Percentiles rank a stretch among this genome's conserved stretches.
phyloP scores from a whole-genome alignment of 2,797 vertebrate species.

The Cossypha niveicapilla region DNA sequence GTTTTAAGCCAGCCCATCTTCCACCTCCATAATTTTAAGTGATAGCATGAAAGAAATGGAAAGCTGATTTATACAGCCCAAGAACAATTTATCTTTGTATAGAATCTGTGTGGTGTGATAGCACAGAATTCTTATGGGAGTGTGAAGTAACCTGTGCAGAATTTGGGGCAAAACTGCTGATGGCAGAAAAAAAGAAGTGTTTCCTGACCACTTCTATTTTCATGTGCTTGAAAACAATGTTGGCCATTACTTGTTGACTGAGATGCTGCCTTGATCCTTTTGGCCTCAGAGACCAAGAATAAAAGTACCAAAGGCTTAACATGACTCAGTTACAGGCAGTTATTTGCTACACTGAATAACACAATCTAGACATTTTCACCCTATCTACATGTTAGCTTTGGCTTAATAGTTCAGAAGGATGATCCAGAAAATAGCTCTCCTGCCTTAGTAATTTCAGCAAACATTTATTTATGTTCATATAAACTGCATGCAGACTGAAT shows the following conservation, averaged over 20 bases:
- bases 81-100: neutral
- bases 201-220: neutral
- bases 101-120: neutral
- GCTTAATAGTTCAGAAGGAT: neutral
- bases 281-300: neutral
- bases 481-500: neutral
- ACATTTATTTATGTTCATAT: neutral
- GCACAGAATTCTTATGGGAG: neutral
- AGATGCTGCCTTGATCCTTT: neutral
- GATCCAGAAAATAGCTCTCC: constrained; percentile 9
- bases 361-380: neutral
- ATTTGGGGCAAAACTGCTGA: neutral
- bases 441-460: constrained; percentile 6
- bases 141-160: neutral
- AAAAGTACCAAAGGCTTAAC: neutral
- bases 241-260: neutral
- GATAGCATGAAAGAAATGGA: neutral
- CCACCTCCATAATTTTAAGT: neutral
- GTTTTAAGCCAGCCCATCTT: neutral
- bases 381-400: neutral
- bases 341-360: neutral
- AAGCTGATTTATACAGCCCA: neutral
- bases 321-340: neutral
- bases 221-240: neutral
- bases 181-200: neutral